Evolutionary conservation across 2,888 invertebrate species (phyloP), one percentile per base, ranked within the genome.

Genomic region (Lepetodrilus schrolli): DNA sequence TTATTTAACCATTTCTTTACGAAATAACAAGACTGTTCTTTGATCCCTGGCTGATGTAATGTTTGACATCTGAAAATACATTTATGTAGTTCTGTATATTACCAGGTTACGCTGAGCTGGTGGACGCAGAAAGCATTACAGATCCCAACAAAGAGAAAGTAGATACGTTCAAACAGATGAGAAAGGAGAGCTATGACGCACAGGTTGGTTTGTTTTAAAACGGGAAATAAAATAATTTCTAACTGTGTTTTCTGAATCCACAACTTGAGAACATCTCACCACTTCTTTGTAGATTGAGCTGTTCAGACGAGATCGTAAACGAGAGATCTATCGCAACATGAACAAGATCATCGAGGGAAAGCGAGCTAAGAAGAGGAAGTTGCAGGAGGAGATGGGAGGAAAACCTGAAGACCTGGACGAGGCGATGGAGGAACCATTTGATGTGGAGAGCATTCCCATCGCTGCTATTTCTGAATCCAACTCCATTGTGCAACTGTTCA

Each of bases 261-360:
- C 4, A n/a, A 43, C 5, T 43, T 43, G 43, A 17, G 17, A 43
- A 43, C 43, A n/a, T 13, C 17, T 43, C 10, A 13, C 13, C 34
- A 21, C 47, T 30, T 34, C 26, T 30, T 49, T 20, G 47, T 8
- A 91, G 90, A 78, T 87, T 66, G 82, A 86, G 72, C 58, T 88
- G 5, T 88, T 87, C 72, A 84, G 84, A 75, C 82, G 86, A 68
- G 89, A 88, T 72, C 82, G 89, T 47, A 83, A 80, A 73, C 74
- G 80, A 50, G 86, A 95, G 87, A 91, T 95, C 66, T 83, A 84
- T 13, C 83, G 87, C 13, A 94, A 94, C 91, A 93, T 95, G 74
- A 94, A 94, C 77, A 93, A 93, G 87, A 96, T 97, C 79, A 91
- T 95, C 20, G 93, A 93, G 76, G 96, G 96, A 0, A 96, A 96